Evolutionary conservation across 1,140 invertebrate species (phyloP).

Genomic region (Panulirus ornatus): DNA sequence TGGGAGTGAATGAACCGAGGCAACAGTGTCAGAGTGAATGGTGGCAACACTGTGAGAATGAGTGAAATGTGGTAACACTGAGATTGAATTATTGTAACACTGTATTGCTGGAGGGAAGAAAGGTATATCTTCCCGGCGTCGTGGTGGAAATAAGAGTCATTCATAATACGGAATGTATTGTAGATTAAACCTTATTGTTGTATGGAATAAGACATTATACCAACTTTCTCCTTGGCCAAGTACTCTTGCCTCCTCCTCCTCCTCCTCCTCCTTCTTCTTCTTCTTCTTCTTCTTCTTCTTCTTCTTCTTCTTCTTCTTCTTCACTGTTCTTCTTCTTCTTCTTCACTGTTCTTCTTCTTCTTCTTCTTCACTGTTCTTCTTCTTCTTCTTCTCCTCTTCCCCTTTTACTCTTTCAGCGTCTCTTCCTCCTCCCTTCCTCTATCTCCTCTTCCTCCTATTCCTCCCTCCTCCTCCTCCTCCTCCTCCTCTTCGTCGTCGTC

Average conservation of each 20-base stretch:
- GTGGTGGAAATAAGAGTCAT: not conserved
- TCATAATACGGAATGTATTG: slow-evolving; percentile 5
- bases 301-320: not conserved
- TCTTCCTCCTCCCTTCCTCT: not conserved
- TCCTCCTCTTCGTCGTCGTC: not conserved
- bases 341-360: not conserved
- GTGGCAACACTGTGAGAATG: too few species aligned
- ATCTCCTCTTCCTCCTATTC: not conserved
- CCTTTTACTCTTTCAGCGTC: not conserved
- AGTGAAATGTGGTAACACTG: too few species aligned
- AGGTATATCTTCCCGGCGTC: not conserved
- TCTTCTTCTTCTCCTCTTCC: not conserved
- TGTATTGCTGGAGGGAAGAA: not conserved
- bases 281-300: not conserved
- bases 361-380: not conserved
- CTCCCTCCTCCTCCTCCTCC: not conserved
- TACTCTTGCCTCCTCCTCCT: not conserved
- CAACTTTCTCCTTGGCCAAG: not conserved
- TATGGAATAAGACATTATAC: too few species aligned
- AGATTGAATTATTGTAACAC: too few species aligned
- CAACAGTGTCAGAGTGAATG: too few species aligned
- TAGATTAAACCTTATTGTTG: slow-evolving; percentile 1
- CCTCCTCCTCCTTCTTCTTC: not conserved
- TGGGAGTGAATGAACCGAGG: too few species aligned
- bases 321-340: not conserved